These are phyloP conservation scores for Philopedon plagiatum DNA, from an alignment of 2,888 invertebrate genomes.

Conservation along the genomic window DNA sequence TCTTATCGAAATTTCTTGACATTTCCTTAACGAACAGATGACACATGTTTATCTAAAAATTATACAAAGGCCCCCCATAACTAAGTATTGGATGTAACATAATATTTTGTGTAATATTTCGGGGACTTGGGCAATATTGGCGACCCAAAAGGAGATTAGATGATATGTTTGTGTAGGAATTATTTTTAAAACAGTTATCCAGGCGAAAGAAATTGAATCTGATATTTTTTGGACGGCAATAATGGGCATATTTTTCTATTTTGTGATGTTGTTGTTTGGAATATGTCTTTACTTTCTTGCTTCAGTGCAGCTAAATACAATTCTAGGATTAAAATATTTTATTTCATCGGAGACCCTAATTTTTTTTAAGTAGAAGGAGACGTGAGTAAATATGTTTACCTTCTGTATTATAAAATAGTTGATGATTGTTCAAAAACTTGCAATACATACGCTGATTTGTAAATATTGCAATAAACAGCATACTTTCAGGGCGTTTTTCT, in stretches of 20 bases:
- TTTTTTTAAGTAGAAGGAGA: background rate
- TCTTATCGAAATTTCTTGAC: conserved; percentile 59
- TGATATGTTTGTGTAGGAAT: conserved; percentile 61
- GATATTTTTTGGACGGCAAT: conserved; percentile 52
- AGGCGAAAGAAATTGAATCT: conserved; percentile 60
- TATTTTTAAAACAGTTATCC: conserved; percentile 60
- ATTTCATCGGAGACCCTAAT: conserved; percentile 4
- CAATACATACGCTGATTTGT: no score
- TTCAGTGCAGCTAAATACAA: conserved; percentile 18
- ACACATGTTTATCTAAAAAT: conserved; percentile 62
- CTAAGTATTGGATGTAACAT: conserved; percentile 57
- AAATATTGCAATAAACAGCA: no score
- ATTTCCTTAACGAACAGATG: conserved; percentile 58
- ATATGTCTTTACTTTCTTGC: conserved; percentile 38
- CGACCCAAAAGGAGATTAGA: conserved; percentile 56
- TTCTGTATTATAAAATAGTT: background rate
- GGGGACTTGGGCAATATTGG: conserved; percentile 57
- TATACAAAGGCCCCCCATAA: conserved; percentile 55
- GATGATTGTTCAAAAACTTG: no score
- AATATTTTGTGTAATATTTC: conserved; percentile 64
- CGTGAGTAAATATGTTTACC: background rate
- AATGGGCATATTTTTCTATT: conserved; percentile 48
- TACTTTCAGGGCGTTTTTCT: no score
- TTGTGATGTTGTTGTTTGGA: conserved; percentile 31
- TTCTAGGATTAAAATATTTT: conserved; percentile 34